A percentile compares a stretch with the other conserved stretches of the same genome.
Evolutionary conservation across 1,140 invertebrate species (phyloP).

Genomic region (Dendroctonus valens): DNA sequence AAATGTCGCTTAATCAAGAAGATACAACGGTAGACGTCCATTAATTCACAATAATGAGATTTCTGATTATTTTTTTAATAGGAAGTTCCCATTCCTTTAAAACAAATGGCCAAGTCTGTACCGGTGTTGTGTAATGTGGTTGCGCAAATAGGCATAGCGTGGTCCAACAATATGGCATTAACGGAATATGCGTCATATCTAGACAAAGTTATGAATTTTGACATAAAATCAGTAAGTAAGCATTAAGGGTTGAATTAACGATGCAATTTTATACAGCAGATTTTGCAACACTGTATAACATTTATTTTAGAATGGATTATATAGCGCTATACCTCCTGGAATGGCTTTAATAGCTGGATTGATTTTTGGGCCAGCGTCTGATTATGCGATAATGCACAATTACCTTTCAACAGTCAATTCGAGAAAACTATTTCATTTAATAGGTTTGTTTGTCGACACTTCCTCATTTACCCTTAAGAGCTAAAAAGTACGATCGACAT

Average conservation of each 20-base stretch:
- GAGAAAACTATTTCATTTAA: slow-evolving; percentile 64
- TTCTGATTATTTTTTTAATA: slow-evolving; percentile 64
- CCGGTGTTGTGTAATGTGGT: slow-evolving; percentile 81
- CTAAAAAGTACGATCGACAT: too few relatives aligned
- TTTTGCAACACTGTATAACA: not conserved
- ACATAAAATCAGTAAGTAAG: slow-evolving; percentile 59
- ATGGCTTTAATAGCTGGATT: slow-evolving; percentile 68
- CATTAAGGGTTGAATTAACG: not conserved
- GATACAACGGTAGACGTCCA: not conserved
- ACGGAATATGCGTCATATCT: slow-evolving; percentile 90
- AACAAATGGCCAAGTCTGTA: slow-evolving; percentile 67
- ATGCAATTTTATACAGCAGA: not conserved
- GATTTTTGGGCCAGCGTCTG: slow-evolving; percentile 61
- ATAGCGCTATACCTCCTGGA: slow-evolving; percentile 76
- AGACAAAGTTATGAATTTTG: slow-evolving; percentile 72
- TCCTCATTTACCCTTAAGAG: too few relatives aligned
- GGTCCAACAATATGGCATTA: slow-evolving; percentile 89
- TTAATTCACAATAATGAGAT: slow-evolving; percentile 44
- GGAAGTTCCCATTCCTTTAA: slow-evolving; percentile 65
- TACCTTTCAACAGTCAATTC: slow-evolving; percentile 54
- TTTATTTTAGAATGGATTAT: slow-evolving; percentile 64
- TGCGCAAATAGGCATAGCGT: slow-evolving; percentile 82
- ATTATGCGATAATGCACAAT: slow-evolving; percentile 59
- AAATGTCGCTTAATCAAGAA: slow-evolving; percentile 49
- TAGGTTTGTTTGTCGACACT: slow-evolving; percentile 53